Base-by-base conservation (phyloP, 2,113 vertebrate species). In the Falcunculus frontatus region DNA sequence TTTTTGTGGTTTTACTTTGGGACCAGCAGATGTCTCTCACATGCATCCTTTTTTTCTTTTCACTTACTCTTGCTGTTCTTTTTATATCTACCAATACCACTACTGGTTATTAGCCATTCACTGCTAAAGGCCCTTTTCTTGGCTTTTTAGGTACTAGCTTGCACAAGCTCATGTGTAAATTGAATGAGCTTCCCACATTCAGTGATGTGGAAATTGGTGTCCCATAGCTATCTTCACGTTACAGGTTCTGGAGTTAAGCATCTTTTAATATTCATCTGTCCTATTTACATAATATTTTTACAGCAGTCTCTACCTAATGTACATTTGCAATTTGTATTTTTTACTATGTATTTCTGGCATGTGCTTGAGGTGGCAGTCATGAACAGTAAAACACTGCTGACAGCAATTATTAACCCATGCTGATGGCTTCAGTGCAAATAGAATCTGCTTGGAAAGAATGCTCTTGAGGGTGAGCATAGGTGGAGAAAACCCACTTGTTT, bases 331-430 rank as follows among this genome's bases (percentile, higher is more conserved):
- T 91, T 92, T 37, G 27, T 94, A 62, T 93, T 85, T 94, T 93
- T 92, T 94, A 95, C 50, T 33, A 65, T 62, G 44, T 93, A 65
- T 97, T 97, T 93, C 95, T 96, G 95, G 97, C 98, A 97, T 98
- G 97, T 96, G 97, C 97, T 97, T 96, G 90, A 96, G 19, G 65
- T 96, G 91, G 81, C 96, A 94, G 89, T 73, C 77, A 41, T 55
- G 72, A 97, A 44, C 84, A 95, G 94, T 92, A 82, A 74, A 94
- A 80, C 92, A 84, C 70, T 87, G 84, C 96, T 97, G 39, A 89
- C 74, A 92, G 89, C 84, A 80, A 85, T 84, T 96, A 93, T 97
- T 98, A 97, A 97, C 95, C 90, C 89, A 49, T 57, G 83, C 90
- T 96, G 57, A 83, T 89, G 78, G 88, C 96, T 97, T 96, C 90